Conservation (phyloP, 2,888 invertebrate species). For the Eurois occulta region DNA sequence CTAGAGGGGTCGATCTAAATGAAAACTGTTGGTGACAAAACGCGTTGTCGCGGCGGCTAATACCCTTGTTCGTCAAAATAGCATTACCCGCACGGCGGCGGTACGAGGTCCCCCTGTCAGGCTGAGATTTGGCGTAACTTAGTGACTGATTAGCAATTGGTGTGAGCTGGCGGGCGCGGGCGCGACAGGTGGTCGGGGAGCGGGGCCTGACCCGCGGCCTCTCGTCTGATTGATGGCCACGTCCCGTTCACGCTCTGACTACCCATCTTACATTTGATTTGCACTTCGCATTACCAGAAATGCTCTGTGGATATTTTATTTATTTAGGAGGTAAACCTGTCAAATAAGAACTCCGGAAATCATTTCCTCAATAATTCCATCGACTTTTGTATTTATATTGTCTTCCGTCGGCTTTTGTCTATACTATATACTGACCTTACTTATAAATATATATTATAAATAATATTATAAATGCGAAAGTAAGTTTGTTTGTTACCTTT, state of each 20-base stretch:
- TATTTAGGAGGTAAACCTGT: slow-evolving; percentile 9
- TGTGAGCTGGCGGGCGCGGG: slow-evolving; percentile 85
- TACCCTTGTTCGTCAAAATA: slow-evolving; percentile 86
- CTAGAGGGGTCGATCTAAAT: slow-evolving; percentile 35
- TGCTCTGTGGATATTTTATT: slow-evolving; percentile 37
- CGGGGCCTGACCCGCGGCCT: slow-evolving; percentile 82
- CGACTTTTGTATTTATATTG: slow-evolving; percentile 6
- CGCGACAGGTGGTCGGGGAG: slow-evolving; percentile 88
- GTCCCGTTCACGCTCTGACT: slow-evolving; percentile 77
- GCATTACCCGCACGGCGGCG: slow-evolving; percentile 80
- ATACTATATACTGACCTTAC: no score
- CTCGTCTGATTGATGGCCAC: slow-evolving; percentile 84
- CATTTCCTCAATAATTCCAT: slow-evolving; percentile 19
- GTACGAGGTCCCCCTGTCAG: slow-evolving; percentile 80
- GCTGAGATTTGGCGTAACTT: slow-evolving; percentile 88
- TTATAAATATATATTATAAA: no score
- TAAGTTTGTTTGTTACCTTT: no score
- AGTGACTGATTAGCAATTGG: slow-evolving; percentile 90
- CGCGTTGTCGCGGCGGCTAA: slow-evolving; percentile 76
- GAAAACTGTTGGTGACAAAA: slow-evolving; percentile 71
- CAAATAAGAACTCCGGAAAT: slow-evolving; percentile 2
- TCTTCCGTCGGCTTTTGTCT: slow-evolving; percentile 10
- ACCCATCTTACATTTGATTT: slow-evolving; percentile 78
- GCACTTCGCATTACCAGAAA: slow-evolving; percentile 64
- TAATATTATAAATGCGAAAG: no score